These are phyloP conservation scores for Xestia rhomboidea DNA, from an alignment of 2,888 invertebrate genomes.

Conservation along the genomic window DNA sequence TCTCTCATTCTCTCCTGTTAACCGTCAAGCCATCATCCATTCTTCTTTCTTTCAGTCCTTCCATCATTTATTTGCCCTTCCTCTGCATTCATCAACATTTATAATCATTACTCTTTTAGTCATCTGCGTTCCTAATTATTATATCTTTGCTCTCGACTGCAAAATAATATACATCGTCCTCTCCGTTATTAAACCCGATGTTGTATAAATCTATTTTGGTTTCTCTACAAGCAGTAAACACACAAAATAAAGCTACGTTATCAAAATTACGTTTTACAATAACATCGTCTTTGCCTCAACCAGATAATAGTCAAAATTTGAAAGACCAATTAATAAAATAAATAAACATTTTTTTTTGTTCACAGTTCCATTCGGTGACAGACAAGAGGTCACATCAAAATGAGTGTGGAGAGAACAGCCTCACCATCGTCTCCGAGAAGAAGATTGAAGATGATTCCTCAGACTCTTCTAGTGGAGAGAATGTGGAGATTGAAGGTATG, in stretches of 20 bases:
- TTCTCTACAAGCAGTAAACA: not conserved
- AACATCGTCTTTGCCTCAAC: not conserved
- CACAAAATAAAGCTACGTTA: not conserved
- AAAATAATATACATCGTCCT: too few relatives aligned
- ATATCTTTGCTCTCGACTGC: too few relatives aligned
- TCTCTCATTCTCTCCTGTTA: too few relatives aligned
- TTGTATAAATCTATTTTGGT: too few relatives aligned
- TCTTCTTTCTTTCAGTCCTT: too few relatives aligned
- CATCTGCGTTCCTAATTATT: too few relatives aligned
- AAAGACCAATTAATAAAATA: not conserved
- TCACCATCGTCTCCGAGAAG: conserved; percentile 86
- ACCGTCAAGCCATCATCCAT: too few relatives aligned
- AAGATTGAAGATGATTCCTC: conserved; percentile 88
- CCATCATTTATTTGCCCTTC: too few relatives aligned
- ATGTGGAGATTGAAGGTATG: conserved; percentile 88
- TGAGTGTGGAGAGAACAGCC: conserved; percentile 86
- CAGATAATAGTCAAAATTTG: not conserved
- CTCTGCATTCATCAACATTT: too few relatives aligned
- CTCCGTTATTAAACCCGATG: too few relatives aligned
- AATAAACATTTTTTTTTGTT: conserved; percentile 62
- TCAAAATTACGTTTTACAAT: conserved; percentile 1
- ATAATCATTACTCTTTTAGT: too few relatives aligned
- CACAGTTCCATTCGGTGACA: conserved; percentile 87
- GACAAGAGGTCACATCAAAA: conserved; percentile 85
- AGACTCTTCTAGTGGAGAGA: conserved; percentile 86